Conservation (phyloP, 2,888 invertebrate genomes). For the Megaustenia siamemsis region DNA sequence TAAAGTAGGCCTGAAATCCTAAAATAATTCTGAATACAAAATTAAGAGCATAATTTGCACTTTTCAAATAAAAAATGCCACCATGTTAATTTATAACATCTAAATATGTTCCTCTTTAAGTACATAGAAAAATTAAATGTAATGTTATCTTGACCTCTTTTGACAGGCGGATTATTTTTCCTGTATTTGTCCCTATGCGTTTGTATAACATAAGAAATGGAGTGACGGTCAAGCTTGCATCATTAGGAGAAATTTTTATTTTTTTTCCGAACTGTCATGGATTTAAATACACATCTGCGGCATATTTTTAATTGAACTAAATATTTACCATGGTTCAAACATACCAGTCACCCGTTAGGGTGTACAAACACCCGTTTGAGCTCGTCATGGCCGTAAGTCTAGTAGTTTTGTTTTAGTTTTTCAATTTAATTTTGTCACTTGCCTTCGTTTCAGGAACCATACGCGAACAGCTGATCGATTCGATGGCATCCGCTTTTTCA, state of each 20-base stretch:
- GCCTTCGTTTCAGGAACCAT: too few relatives aligned
- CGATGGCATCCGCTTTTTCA: too few relatives aligned
- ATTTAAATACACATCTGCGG: constrained; percentile 2
- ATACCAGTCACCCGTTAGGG: constrained; percentile 95
- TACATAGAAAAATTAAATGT: not conserved
- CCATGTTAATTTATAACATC: not conserved
- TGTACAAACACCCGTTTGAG: constrained; percentile 96
- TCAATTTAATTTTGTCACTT: too few relatives aligned
- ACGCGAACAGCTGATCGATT: too few relatives aligned
- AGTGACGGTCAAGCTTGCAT: not conserved
- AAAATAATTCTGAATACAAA: not conserved
- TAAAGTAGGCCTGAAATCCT: not conserved
- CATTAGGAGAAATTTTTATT: not conserved
- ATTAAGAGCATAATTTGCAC: not conserved
- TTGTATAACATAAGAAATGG: not conserved
- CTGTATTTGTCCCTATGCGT: not conserved
- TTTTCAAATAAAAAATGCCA: not conserved
- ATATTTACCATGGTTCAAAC: constrained; percentile 90
- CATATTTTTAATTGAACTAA: not conserved
- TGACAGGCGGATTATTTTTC: not conserved
- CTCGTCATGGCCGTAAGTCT: constrained; percentile 97
- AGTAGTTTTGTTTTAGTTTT: too few relatives aligned
- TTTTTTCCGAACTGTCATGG: constrained; percentile 4
- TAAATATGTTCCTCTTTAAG: not conserved
- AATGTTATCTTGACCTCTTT: not conserved